phyloP scores from a whole-genome alignment of 1,140 invertebrate species.

The Muscidifurax raptorellus region DNA sequence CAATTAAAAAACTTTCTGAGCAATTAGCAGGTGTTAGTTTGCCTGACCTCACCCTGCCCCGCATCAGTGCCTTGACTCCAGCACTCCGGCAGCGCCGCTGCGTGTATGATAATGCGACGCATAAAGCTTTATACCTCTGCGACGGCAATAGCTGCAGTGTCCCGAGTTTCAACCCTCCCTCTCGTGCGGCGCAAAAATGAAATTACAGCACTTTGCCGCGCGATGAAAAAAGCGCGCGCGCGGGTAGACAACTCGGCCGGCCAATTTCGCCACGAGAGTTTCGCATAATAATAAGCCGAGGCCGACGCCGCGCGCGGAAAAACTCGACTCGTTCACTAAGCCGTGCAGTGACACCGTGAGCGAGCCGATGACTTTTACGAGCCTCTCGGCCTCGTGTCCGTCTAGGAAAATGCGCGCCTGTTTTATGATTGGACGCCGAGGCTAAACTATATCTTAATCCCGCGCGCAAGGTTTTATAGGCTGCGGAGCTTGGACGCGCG shows the following conservation, averaged over 20 bases:
- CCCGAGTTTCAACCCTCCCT: background rate
- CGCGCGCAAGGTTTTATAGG: constrained; percentile 42
- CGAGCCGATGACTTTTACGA: constrained; percentile 27
- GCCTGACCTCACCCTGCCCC: background rate
- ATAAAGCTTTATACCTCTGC: constrained; percentile 35
- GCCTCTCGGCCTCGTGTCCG: background rate
- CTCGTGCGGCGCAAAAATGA: constrained; percentile 14
- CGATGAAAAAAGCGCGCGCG: constrained; percentile 5
- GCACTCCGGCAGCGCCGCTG: background rate
- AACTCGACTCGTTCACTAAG: background rate
- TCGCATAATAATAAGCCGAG: constrained; percentile 6
- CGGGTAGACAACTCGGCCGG: too few relatives aligned
- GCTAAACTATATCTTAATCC: constrained; percentile 32
- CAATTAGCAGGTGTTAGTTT: constrained; percentile 48
- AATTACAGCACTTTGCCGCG: constrained; percentile 18
- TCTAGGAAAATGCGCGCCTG: constrained; percentile 32
- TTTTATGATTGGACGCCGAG: constrained; percentile 51
- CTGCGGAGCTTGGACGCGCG: background rate
- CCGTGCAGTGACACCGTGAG: background rate
- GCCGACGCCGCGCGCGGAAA: background rate
- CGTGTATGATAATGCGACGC: constrained; percentile 16
- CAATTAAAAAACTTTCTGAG: constrained; percentile 50
- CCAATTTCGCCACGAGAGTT: constrained; percentile 20
- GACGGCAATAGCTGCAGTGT: background rate
- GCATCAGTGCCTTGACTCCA: background rate